phyloP scores from a whole-genome alignment of 2,113 vertebrate genomes.

The Chaetodon auriga region DNA sequence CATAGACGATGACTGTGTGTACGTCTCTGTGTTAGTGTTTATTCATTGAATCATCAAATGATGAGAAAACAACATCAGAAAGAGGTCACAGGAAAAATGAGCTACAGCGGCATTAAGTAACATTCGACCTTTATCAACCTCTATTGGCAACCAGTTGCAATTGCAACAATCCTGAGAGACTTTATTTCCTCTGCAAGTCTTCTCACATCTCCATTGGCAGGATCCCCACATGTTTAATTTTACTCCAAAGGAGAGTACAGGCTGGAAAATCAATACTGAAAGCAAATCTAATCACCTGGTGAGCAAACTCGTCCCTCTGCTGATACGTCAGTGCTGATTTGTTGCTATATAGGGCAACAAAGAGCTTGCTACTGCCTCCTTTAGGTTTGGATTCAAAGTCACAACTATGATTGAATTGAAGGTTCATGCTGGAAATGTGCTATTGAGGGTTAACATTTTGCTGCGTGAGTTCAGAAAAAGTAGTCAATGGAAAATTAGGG shows the following conservation, averaged over 20 bases:
- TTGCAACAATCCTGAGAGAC: background rate
- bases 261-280: background rate
- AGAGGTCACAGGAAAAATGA: background rate
- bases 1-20: background rate
- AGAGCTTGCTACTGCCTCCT: background rate
- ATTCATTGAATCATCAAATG: background rate
- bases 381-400: background rate
- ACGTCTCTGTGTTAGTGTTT: background rate
- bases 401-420: background rate
- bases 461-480: background rate
- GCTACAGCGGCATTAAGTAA: background rate
- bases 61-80: background rate
- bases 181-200: background rate
- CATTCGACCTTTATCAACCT: background rate
- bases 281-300: background rate
- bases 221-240: background rate
- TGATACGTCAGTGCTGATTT: background rate
- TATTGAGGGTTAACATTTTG: background rate
- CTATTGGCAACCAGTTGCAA: conserved; percentile 6
- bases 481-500: background rate
- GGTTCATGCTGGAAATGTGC: background rate
- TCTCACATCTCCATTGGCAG: background rate
- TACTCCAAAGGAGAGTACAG: background rate
- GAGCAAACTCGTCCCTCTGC: background rate
- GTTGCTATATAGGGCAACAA: background rate